These are phyloP conservation scores for Serinus canaria DNA, from an alignment of 2,113 vertebrate species.

Conservation along the genomic window DNA sequence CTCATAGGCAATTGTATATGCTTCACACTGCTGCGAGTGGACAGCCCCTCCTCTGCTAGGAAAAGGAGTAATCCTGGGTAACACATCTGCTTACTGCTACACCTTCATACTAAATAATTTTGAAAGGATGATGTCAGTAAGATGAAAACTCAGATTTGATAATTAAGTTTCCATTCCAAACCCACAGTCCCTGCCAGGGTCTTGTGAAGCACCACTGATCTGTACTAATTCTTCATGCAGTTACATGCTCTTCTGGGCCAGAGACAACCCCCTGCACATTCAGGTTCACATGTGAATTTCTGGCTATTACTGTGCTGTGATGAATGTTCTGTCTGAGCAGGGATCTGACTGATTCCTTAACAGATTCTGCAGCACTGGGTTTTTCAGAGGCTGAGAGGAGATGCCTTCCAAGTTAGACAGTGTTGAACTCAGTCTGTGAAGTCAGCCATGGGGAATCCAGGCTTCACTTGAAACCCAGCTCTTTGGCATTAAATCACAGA, in stretches of 20 bases:
- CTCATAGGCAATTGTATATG: fast-evolving
- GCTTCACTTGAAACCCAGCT: not conserved
- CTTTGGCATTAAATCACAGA: not conserved
- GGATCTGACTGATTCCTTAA: not conserved
- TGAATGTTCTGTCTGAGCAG: not conserved
- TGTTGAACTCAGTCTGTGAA: not conserved
- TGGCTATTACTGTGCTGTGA: not conserved
- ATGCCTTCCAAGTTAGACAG: not conserved
- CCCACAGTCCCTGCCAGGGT: fast-evolving
- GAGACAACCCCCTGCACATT: not conserved
- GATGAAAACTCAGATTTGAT: not conserved
- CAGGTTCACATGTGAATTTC: not conserved
- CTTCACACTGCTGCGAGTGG: not conserved
- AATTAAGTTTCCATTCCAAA: not conserved
- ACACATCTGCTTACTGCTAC: not conserved
- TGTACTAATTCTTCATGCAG: not conserved
- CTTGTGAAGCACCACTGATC: not conserved
- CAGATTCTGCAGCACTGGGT: not conserved
- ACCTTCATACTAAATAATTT: not conserved
- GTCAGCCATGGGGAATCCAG: not conserved
- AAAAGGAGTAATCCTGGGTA: not conserved
- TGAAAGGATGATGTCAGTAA: not conserved
- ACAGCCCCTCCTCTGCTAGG: not conserved
- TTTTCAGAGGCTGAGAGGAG: not conserved
- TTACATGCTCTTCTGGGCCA: not conserved